Evolutionary conservation across 2,113 vertebrate genomes (phyloP).

Genomic region (Casuarius casuarius): DNA sequence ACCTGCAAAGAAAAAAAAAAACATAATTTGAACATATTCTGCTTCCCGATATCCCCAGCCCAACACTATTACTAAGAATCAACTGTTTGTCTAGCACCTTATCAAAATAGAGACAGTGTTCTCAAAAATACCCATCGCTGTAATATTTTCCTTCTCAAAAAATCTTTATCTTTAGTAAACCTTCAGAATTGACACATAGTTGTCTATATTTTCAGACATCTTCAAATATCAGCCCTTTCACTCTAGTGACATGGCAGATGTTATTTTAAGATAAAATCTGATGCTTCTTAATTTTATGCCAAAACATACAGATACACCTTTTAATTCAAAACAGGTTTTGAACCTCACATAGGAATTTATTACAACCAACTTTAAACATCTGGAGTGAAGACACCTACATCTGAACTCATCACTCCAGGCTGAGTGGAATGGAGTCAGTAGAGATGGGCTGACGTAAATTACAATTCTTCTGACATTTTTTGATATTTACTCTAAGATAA

Average conservation of each 20-base stretch:
- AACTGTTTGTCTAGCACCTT: neutral
- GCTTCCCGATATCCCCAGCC: neutral
- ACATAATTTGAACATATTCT: neutral
- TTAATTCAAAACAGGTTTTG: neutral
- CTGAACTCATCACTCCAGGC: neutral
- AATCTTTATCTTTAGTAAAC: neutral
- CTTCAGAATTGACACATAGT: neutral
- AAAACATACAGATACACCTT: neutral
- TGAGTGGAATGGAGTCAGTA: neutral
- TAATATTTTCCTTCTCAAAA: slow-evolving; percentile 3
- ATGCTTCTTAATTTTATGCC: neutral
- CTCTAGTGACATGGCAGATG: slow-evolving; percentile 4
- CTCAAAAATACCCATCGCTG: neutral
- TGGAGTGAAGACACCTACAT: neutral
- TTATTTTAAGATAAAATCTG: slow-evolving; percentile 20
- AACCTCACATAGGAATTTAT: neutral
- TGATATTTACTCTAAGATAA: neutral
- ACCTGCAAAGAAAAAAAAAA: neutral
- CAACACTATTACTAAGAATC: neutral
- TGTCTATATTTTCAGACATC: neutral
- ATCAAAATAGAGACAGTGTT: neutral
- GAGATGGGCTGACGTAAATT: neutral
- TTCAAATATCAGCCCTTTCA: neutral
- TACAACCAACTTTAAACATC: neutral
- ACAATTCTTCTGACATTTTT: neutral